Base-by-base conservation (phyloP, 2,113 vertebrate genomes). In the Pachyramphus minor region DNA sequence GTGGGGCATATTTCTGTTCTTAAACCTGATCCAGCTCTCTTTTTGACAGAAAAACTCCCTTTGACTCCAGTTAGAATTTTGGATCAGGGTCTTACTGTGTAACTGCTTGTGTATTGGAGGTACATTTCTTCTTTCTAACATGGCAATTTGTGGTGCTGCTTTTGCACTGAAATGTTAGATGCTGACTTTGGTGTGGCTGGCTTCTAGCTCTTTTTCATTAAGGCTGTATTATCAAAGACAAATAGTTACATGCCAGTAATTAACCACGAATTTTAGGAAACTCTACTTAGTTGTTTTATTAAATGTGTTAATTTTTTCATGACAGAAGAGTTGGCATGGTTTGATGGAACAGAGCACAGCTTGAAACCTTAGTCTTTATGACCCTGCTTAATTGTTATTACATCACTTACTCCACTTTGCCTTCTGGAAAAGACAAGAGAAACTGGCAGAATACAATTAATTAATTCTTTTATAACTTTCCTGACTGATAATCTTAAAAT, bases 401-500 rank as follows among this genome's bases (percentile, higher is more conserved):
- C 58, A 85, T 96, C 90, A 87, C 60, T 95, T 81, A 52, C 39
- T 96, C 56, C 78, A 87, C 55, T 95, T 27, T 91, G 88, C 33
- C 69, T 86, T 85, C 81, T 94, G 79, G 90, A 96, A 96, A 94
- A 91, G 81, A 52, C 64, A 84, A 92, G 93, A 91, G 68, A 91
- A 95, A 73, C 41, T 83, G 60, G 56, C 86, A 85, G 75, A 62
- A 80, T 66, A 44, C 15, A 90, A 49, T 83, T 95, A 25, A 88
- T 93, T 90, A 93, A 88, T 93, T 94, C 21, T 90, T 67, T 67
- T 84, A 77, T 90, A 94, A 88, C 78, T 96, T 94, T 90, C 89
- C 67, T 80, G 87, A 49, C 63, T 91, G 84, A 96, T 95, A 96
- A 87, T 93, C 78, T 94, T 97, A 92, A 97, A 96, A 95, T 94